Evolutionary conservation across 2,888 invertebrate genomes (phyloP).

Genomic region (Parnassius orleans): DNA sequence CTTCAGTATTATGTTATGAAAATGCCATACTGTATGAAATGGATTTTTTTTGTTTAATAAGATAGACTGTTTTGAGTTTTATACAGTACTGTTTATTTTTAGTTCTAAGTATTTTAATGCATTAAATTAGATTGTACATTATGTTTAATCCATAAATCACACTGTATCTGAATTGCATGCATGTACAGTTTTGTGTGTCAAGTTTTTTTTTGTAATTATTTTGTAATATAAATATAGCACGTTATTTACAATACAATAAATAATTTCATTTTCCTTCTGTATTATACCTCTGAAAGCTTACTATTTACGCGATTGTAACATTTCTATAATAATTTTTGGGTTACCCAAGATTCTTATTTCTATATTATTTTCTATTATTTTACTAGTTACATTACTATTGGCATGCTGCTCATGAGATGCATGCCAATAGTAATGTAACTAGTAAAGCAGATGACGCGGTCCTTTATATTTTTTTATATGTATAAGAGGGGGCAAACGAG

Average conservation of each 20-base stretch:
- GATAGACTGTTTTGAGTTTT: slow-evolving; percentile 57
- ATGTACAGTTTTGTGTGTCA: slow-evolving; percentile 78
- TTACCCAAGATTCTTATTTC: no score
- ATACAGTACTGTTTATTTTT: slow-evolving; percentile 56
- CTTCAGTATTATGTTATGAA: slow-evolving; percentile 75
- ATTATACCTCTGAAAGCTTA: neutral
- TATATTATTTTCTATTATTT: no score
- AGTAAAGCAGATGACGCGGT: no score
- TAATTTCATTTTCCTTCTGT: slow-evolving; percentile 37
- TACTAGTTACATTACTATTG: no score
- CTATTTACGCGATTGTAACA: no score
- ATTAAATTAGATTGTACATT: slow-evolving; percentile 64
- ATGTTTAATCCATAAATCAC: slow-evolving; percentile 55
- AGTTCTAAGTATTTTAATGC: slow-evolving; percentile 53
- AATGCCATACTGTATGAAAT: slow-evolving; percentile 78
- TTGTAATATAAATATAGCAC: slow-evolving; percentile 81
- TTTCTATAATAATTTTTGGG: no score
- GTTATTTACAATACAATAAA: slow-evolving; percentile 71
- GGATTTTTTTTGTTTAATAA: slow-evolving; percentile 60
- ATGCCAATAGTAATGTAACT: no score
- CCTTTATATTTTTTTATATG: no score
- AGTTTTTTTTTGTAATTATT: slow-evolving; percentile 78
- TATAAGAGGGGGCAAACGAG: no score
- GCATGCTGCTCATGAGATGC: no score
- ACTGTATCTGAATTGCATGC: slow-evolving; percentile 70